These are phyloP conservation scores for Megalops cyprinoides DNA, from an alignment of 2,797 vertebrate genomes.

Conservation along the genomic window DNA sequence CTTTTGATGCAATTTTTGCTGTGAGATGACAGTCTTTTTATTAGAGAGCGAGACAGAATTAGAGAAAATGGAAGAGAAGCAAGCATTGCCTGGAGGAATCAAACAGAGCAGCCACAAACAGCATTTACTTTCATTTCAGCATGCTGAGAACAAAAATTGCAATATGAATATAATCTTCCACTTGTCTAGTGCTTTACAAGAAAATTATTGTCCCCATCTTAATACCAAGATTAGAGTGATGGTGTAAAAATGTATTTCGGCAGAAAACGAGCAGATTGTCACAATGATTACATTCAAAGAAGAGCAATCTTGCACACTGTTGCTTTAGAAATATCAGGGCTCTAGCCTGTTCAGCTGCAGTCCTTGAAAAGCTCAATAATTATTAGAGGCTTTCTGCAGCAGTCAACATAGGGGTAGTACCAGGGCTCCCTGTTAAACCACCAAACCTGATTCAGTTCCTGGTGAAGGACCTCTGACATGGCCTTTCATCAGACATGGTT, in stretches of 20 bases:
- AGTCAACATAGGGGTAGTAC: constrained; percentile 28
- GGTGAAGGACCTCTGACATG: constrained; percentile 47
- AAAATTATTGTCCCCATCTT: constrained; percentile 54
- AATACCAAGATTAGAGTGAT: constrained; percentile 52
- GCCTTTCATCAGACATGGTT: constrained; percentile 48
- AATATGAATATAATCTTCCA: constrained; percentile 58
- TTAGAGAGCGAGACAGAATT: constrained; percentile 45
- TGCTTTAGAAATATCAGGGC: constrained; percentile 46
- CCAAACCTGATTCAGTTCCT: constrained; percentile 42
- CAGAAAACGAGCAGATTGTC: constrained; percentile 55
- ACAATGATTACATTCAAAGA: constrained; percentile 49
- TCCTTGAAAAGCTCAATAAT: constrained; percentile 44
- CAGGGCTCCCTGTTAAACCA: constrained; percentile 38
- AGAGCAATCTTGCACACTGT: constrained; percentile 48
- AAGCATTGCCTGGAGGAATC: constrained; percentile 51
- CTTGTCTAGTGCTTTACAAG: constrained; percentile 59
- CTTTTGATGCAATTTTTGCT: constrained; percentile 55
- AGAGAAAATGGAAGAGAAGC: constrained; percentile 47
- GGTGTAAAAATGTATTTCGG: constrained; percentile 51
- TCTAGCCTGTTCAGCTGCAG: constrained; percentile 27
- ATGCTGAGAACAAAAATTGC: constrained; percentile 38
- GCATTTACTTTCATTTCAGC: constrained; percentile 35
- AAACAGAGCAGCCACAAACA: constrained; percentile 44
- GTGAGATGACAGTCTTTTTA: constrained; percentile 46
- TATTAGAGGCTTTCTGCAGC: constrained; percentile 44